Evolutionary conservation across 2,797 vertebrate species (phyloP), one percentile per base, ranked within the genome.

Genomic region (Tolypeutes matacus): DNA sequence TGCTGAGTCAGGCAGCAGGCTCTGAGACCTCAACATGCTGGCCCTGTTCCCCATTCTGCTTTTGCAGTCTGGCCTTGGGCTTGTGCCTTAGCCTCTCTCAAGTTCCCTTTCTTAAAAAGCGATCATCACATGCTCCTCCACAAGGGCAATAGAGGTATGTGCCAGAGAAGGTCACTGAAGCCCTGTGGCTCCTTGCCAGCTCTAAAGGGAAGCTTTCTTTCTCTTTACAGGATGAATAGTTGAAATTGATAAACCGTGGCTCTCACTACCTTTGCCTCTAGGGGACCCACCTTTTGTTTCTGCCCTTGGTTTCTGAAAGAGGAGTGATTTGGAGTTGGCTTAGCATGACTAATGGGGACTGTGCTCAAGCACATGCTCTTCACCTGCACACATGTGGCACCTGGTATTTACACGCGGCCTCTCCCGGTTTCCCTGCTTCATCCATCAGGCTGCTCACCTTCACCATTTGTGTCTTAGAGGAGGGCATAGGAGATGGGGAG

Each of bases 91-190:
- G 69, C 31, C 60, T 51, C 27, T 93, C 89, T 96, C 89, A 78
- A 3, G 70, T 96, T 94, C 94, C 93, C 60, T 92, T 75, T 81
- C 67, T 91, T 86, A 83, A 72, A 90, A 90, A 95, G 70, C 29
- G 4, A 13, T 51, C 27, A 1, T 75, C 62, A 21, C 67, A 46
- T 62, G 72, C 67, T 78, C 82, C 62, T 56, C 31, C 56, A 25
- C 60, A 78, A 81, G 89, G 90, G 51, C 62, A 60, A 7, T 1
- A 67, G 60, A 39, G 83, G 12, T 27, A 13, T 58, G n/a, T 29
- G 39, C 58, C 69, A 46, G 51, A 56, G 89, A 83, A 77, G 88
- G 89, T 86, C 89, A 31, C 13, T 15, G 49, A 87, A 70, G 58
- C 85, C 0, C 14, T 29, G 1, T 34, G 62, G 81, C 89, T 86